These are phyloP conservation scores for Vanessa tameamea DNA, from an alignment of 1,140 invertebrate genomes.

Conservation along the genomic window DNA sequence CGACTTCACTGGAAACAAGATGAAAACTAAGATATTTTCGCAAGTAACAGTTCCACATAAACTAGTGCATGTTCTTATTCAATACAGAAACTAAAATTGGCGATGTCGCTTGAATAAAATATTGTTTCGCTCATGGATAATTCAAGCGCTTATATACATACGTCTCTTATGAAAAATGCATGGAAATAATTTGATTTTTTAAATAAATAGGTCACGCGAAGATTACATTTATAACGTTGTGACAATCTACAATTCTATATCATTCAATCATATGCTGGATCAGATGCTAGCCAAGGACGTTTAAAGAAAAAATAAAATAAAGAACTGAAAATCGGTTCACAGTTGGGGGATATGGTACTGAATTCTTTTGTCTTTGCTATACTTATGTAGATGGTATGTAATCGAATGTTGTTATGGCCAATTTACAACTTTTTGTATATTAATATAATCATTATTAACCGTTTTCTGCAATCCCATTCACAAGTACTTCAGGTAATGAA, in stretches of 20 bases:
- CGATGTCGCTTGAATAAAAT: conserved; percentile 16
- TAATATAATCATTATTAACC: no score
- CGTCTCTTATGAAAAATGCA: background rate
- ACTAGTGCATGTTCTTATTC: background rate
- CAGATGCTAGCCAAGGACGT: background rate
- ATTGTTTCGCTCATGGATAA: conserved; percentile 23
- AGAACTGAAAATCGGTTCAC: no score
- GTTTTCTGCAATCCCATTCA: no score
- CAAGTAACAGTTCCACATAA: background rate
- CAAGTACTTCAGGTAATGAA: no score
- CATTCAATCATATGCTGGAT: conserved; percentile 1
- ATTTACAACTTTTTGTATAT: no score
- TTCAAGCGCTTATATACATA: conserved; percentile 19
- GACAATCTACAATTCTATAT: conserved; percentile 12
- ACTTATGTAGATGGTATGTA: no score
- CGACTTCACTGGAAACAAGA: background rate
- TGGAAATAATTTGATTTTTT: conserved; percentile 23
- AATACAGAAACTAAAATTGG: conserved; percentile 10
- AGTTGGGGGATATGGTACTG: no score
- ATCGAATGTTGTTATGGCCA: no score
- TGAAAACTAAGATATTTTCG: background rate
- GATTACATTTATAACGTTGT: conserved; percentile 15
- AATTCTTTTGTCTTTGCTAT: no score
- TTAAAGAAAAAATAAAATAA: no score
- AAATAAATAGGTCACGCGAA: conserved; percentile 23